Conservation (phyloP, 2,888 invertebrate genomes). For the Odontothrips loti region DNA sequence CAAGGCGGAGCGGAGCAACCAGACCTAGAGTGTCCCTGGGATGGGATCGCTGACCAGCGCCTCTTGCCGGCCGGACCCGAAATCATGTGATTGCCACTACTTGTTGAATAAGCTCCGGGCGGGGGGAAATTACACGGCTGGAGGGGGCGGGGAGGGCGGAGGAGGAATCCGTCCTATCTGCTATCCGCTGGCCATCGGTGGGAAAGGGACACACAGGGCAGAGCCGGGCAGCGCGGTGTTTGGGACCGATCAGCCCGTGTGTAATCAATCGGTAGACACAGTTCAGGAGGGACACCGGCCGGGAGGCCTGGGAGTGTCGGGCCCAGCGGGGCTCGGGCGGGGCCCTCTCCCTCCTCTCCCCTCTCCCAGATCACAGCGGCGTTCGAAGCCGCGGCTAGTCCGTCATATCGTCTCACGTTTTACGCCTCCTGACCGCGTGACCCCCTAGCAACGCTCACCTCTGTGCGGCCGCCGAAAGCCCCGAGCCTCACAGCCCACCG, state of each 20-base stretch:
- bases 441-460: not conserved
- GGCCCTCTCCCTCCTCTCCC: too few relatives aligned
- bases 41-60: not conserved
- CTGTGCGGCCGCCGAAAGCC: not conserved
- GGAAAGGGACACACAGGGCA: not conserved
- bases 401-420: not conserved
- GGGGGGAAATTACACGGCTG: not conserved
- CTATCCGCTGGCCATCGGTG: not conserved
- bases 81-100: conserved; percentile 11
- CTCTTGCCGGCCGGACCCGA: not conserved
- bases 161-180: not conserved
- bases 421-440: not conserved
- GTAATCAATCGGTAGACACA: conserved; percentile 15
- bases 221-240: not conserved
- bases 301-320: too few relatives aligned
- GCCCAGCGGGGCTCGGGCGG: too few relatives aligned
- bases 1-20: too few relatives aligned
- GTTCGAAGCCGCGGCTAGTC: not conserved
- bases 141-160: too few relatives aligned
- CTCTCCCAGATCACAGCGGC: too few relatives aligned
- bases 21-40: too few relatives aligned
- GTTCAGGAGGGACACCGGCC: not conserved
- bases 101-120: not conserved
- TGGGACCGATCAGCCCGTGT: not conserved
- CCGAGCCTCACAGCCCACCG: not conserved